Evolutionary conservation across 2,888 invertebrate species (phyloP), one percentile per base, ranked within the genome.

Genomic region (Catocala fraxini): DNA sequence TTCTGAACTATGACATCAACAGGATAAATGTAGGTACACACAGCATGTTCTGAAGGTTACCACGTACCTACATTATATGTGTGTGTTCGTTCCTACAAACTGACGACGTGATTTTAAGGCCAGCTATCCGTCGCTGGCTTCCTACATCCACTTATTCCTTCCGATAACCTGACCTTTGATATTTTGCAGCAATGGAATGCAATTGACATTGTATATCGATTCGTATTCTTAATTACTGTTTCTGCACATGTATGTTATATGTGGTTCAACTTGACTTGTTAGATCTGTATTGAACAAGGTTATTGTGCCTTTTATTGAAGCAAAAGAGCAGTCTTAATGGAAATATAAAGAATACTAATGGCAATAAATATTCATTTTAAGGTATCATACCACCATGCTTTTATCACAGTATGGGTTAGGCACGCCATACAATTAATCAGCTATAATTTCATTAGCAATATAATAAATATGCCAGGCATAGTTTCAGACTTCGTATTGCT

Each of bases 21-120:
- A 78, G 78, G 79, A 79, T 68, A 78, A 73, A 63, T 49, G n/a
- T 56, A n/a, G n/a, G n/a, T n/a, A n/a, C n/a, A 35, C 42, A 62
- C 53, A 56, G 41, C 9, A 41, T 47, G 51, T 52, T 45, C 35
- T 49, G 73, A 74, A 75, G 77, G 77, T 65, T 65, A 72, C 41
- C 56, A 56, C 52, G 58, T 51, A 58, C 33, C 41, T 59, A 41
- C 15, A 58, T 46, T 15, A 15, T 35, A 55, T 46, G 39, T n/a
- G 48, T 34, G 5, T 25, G n/a, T 10, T 51, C 41, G 53, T 68
- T 60, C 51, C 56, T 58, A 61, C 60, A 68, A 25, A 25, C 25
- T 25, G 25, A 3, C 25, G 25, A 25, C 4, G 25, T 25, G 1
- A 25, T 25, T 25, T 25, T 25, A 71, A 75, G 75, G 73, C 57